Evolutionary conservation across 2,797 vertebrate species (phyloP), one percentile per base, ranked within the genome.

Genomic region (Macrochelys suwanniensis): DNA sequence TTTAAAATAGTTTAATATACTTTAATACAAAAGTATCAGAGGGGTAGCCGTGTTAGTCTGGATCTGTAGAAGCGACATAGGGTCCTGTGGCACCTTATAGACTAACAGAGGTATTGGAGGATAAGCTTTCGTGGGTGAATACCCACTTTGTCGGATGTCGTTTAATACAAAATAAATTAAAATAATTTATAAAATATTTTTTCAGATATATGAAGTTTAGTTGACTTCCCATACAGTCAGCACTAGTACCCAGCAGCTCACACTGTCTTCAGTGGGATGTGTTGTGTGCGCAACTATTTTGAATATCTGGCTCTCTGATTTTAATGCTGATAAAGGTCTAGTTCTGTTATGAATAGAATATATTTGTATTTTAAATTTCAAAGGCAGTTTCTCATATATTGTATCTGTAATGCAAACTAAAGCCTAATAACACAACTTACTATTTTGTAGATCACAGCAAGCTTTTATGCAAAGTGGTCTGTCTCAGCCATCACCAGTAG

Each of bases 401-500:
- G 17, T 23, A 11, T 85, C 68, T 47, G 86, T 83, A 79, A 65
- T 37, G 37, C 45, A 23, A 85, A 86, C 45, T 71, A 54, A 68
- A 31, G 50, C 54, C 53, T 97, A 74, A 86, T 45, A 57, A 25
- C 45, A 1, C 33, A 31, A 1, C 31, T 81, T 88, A 71, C 80
- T 97, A 37, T 87, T 78, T 56, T 85, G 28, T 97, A 99, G 99
- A 97, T 99, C 99, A 25, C 99, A 99, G 97, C 99, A 99, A 97
- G 99, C 99, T 2, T 99, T 99, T 97, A 99, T 99, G 99, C 99
- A 99, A 88, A 99, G 98, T 98, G 99, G 98, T 95, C 98, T 99
- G 56, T 99, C 99, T 37, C 99, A 99, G 97, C 99, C 99, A 5
- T 99, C 99, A 4, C 98, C 99, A 61, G 99, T 99, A 97, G 99